Base-by-base conservation (phyloP, 2,888 invertebrate species). In the Oconnorella tubifera region DNA sequence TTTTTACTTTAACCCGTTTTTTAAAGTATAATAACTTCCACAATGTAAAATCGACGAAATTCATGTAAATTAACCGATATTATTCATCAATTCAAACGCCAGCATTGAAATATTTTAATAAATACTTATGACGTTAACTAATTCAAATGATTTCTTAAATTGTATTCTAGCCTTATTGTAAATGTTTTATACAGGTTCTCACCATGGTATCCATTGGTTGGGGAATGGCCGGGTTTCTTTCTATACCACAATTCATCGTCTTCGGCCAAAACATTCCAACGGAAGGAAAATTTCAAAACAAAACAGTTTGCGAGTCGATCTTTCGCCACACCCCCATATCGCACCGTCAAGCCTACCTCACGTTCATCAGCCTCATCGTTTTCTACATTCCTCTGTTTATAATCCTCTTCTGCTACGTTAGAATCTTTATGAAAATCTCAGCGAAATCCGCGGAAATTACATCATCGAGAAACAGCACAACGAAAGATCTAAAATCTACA, bases 401-500 rank as follows among this genome's bases (percentile, higher is more conserved):
- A 56, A 72, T 81, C 6, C 67, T 73, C n/a, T 60, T 77, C 28
- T 78, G 77, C 65, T 81, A 81, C 70, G 71, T 75, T 3, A 67
- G 78, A 50, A 80, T 81, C 68, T 80, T 80, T 67, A 66, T 76
- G 59, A 79, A 79, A 69, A 79, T 80, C 32, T 73, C 78, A 23
- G 66, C 74, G 49, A 80, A 79, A 60, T 77, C 78, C 2, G 72
- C 72, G 23, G 76, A 77, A 65, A 72, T 73, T 50, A 55, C 25
- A 27, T 69, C 71, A 62, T 72, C 69, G 51, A 72, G 40, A 40
- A 40, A 40, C 19, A n/a, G n/a, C n/a, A n/a, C n/a, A n/a, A n/a
- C n/a, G n/a, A n/a, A n/a, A n/a, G n/a, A n/a, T n/a, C n/a, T n/a
- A n/a, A n/a, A n/a, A n/a, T n/a, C n/a, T n/a, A n/a, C n/a, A n/a